A percentile compares a stretch with the other conserved stretches of the same genome.
Evolutionary conservation across 2,797 vertebrate species (phyloP).

Genomic region (Gallirallus australis): DNA sequence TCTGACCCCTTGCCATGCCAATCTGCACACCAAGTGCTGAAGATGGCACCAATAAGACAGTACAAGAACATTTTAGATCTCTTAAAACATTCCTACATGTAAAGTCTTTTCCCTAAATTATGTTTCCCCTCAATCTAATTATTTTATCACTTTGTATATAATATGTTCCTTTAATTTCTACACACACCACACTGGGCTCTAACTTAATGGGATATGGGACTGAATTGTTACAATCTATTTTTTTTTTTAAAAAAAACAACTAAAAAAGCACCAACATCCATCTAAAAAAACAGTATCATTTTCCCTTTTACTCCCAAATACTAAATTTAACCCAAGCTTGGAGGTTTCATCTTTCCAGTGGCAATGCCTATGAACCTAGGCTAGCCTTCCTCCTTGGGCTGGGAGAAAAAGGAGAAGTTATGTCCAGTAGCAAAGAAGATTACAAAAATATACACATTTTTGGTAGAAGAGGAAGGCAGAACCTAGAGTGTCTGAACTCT

Average conservation of each 20-base stretch:
- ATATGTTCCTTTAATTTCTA: slow-evolving; percentile 37
- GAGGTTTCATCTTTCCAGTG: slow-evolving; percentile 41
- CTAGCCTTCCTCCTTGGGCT: slow-evolving; percentile 46
- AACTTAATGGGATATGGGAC: slow-evolving; percentile 51
- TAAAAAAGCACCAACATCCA: slow-evolving; percentile 58
- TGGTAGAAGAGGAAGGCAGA: slow-evolving; percentile 40
- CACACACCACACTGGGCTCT: slow-evolving; percentile 53
- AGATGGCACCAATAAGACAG: neutral
- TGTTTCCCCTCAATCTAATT: slow-evolving; percentile 41
- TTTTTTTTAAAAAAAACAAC: neutral
- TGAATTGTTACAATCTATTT: slow-evolving; percentile 49
- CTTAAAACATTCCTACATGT: slow-evolving; percentile 29
- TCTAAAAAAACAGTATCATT: slow-evolving; percentile 64
- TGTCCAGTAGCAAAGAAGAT: slow-evolving; percentile 56
- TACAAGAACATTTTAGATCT: slow-evolving; percentile 16
- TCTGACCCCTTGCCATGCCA: neutral
- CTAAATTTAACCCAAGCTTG: slow-evolving; percentile 43
- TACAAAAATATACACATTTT: slow-evolving; percentile 73
- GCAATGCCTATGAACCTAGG: slow-evolving; percentile 42
- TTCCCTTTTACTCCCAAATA: slow-evolving; percentile 56
- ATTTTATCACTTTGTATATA: slow-evolving; percentile 19
- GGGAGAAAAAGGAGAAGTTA: slow-evolving; percentile 59
- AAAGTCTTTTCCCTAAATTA: slow-evolving; percentile 15
- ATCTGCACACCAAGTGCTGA: neutral
- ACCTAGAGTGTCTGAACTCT: slow-evolving; percentile 34